Evolutionary conservation across 2,797 vertebrate genomes (phyloP).

Genomic region (Coregonus sp.): DNA sequence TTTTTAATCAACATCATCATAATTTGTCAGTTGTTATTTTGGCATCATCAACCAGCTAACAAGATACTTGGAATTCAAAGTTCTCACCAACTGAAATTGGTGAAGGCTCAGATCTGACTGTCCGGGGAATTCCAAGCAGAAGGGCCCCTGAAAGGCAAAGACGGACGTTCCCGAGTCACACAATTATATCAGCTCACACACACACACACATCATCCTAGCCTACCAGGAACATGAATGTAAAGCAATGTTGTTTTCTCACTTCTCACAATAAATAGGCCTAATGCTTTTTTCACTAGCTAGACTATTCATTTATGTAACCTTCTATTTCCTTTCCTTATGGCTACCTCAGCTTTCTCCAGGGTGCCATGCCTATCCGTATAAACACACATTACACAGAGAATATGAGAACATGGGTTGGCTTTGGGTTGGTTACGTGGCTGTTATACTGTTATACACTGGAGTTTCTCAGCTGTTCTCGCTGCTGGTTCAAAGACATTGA

Average conservation of each 20-base stretch:
- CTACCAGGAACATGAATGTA: constrained; percentile 64
- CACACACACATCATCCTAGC: constrained; percentile 47
- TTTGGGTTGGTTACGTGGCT: constrained; percentile 48
- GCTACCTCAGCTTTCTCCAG: constrained; percentile 62
- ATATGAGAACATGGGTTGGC: constrained; percentile 45
- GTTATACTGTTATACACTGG: constrained; percentile 42
- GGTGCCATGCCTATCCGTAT: constrained; percentile 53
- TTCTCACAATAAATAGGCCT: constrained; percentile 61
- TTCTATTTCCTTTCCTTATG: constrained; percentile 51
- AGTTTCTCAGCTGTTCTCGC: constrained; percentile 5
- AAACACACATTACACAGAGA: constrained; percentile 63
- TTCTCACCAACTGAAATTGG: constrained; percentile 85
- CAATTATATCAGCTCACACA: constrained; percentile 74
- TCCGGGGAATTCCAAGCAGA: constrained; percentile 83
- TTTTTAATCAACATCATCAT: constrained; percentile 45
- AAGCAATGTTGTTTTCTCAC: constrained; percentile 60
- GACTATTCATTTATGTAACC: constrained; percentile 69
- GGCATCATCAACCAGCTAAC: constrained; percentile 65
- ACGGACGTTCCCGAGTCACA: constrained; percentile 83
- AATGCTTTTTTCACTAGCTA: constrained; percentile 45
- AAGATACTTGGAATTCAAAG: constrained; percentile 75
- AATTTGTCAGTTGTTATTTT: constrained; percentile 59
- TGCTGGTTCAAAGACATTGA: constrained; percentile 23
- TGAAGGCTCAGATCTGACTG: constrained; percentile 83
- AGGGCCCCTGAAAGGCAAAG: constrained; percentile 85